Evolutionary conservation across 2,797 vertebrate genomes (phyloP), one percentile per base, ranked within the genome.

Genomic region (Silurus aristotelis): DNA sequence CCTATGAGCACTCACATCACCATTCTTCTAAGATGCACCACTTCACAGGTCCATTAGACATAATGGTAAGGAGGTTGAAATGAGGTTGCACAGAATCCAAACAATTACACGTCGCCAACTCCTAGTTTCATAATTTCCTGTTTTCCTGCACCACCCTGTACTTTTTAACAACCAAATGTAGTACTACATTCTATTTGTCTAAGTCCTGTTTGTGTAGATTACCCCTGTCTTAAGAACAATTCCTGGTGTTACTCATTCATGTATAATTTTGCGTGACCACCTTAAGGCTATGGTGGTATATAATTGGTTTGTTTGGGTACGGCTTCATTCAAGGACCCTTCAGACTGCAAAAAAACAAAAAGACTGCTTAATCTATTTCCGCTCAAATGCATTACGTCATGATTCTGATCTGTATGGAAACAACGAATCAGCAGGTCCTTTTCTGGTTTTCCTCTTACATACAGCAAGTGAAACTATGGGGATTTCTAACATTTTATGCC

Each of bases 291-390:
- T 52, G 22, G 19, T 73, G 56, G 1, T 82, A 55, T 14, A 46
- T 79, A 38, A 83, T 86, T 86, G n/a, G 71, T 31, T 77, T 77
- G 79, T 81, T 75, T 83, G 66, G 56, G 78, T 75, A 60, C 2
- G 5, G 60, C 22, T 84, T 82, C 31, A 31, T 80, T 14, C 10
- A 25, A 71, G 6, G 71, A 82, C 20, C 15, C 60, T 55, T 56
- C 61, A 79, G 38, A 38, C 67, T 38, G 56, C 8, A 27, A 66
- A 12, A 58, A 73, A 72, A 20, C 13, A 27, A 64, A 10, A 12
- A 77, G 20, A 19, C 46, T 15, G 43, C 22, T 81, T 17, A 66
- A 46, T 67, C 2, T 4, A n/a, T 72, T 85, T 64, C 60, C 55
- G 61, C 43, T 38, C n/a, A 52, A n/a, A 22, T 80, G n/a, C n/a